Conservation (phyloP, 2,797 vertebrate species). For the Sparus aurata region DNA sequence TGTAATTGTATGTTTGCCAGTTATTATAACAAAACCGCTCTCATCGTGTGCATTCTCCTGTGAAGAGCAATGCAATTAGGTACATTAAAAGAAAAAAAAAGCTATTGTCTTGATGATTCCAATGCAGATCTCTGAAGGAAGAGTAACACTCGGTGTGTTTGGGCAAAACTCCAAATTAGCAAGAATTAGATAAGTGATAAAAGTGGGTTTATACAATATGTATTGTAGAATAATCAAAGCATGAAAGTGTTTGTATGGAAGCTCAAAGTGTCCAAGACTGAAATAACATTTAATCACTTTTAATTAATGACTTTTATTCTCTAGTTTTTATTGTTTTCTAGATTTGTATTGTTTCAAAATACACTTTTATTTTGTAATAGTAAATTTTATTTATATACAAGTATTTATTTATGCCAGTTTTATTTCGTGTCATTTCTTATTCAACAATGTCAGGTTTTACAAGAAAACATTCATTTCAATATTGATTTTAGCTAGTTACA, state of each 20-base stretch:
- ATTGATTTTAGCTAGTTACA: no score
- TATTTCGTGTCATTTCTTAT: background rate
- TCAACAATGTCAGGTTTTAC: background rate
- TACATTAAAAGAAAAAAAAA: conserved; percentile 42
- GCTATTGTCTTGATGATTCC: conserved; percentile 25
- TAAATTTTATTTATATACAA: no score
- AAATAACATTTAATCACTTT: background rate
- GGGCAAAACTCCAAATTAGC: conserved; percentile 28
- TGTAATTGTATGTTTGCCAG: conserved; percentile 71
- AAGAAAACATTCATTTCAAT: no score
- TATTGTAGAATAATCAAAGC: background rate
- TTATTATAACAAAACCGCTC: conserved; percentile 65
- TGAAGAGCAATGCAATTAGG: conserved; percentile 62
- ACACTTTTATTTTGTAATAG: no score
- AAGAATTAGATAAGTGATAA: background rate
- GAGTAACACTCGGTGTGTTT: conserved; percentile 17
- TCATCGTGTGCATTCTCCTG: conserved; percentile 47
- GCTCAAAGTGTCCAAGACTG: background rate
- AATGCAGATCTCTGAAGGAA: conserved; percentile 15
- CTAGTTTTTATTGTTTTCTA: background rate
- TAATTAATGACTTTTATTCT: background rate
- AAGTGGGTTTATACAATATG: background rate
- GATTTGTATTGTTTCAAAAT: no score
- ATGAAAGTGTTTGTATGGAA: background rate
- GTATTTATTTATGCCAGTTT: background rate